Conservation (phyloP, 2,888 invertebrate species). For the Drosophila subquinaria region DNA sequence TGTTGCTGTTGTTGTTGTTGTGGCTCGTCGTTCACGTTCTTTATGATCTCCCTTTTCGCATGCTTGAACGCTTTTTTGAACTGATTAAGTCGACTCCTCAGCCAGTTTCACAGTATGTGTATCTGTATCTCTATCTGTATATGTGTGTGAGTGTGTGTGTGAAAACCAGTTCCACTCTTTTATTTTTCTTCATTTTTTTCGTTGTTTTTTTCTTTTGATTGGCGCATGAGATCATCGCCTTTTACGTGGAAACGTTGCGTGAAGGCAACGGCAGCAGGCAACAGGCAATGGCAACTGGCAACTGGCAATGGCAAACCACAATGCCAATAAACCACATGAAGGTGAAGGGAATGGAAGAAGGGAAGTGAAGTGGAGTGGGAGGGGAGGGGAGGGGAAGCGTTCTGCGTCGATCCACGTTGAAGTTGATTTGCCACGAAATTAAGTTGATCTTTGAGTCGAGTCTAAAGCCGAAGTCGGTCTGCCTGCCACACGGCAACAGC, state of each 20-base stretch:
- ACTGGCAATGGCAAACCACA: slow-evolving; percentile 33
- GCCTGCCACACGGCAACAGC: slow-evolving; percentile 35
- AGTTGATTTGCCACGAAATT: slow-evolving; percentile 81
- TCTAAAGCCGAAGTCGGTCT: slow-evolving; percentile 4
- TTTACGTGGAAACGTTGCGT: slow-evolving; percentile 77
- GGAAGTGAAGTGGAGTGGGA: neutral
- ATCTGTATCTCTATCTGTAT: slow-evolving; percentile 15
- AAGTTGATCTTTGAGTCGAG: slow-evolving; percentile 69
- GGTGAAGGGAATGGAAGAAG: neutral
- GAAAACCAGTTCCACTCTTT: slow-evolving; percentile 65
- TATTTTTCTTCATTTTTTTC: slow-evolving; percentile 29
- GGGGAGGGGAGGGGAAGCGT: neutral
- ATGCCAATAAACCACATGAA: slow-evolving; percentile 48
- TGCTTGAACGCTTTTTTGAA: slow-evolving; percentile 81
- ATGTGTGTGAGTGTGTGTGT: slow-evolving; percentile 49
- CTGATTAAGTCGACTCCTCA: slow-evolving; percentile 81
- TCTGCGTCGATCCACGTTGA: slow-evolving; percentile 31
- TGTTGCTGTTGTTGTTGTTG: slow-evolving; percentile 2
- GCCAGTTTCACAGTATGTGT: slow-evolving; percentile 25
- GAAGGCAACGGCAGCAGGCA: slow-evolving; percentile 44
- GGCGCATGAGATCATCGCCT: slow-evolving; percentile 81
- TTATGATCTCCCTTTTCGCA: slow-evolving; percentile 69
- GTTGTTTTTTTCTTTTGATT: slow-evolving; percentile 58
- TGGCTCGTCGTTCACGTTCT: slow-evolving; percentile 41
- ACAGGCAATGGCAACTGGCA: slow-evolving; percentile 22